Conservation (phyloP, 1,140 invertebrate species). For the Drosophila pandora region DNA sequence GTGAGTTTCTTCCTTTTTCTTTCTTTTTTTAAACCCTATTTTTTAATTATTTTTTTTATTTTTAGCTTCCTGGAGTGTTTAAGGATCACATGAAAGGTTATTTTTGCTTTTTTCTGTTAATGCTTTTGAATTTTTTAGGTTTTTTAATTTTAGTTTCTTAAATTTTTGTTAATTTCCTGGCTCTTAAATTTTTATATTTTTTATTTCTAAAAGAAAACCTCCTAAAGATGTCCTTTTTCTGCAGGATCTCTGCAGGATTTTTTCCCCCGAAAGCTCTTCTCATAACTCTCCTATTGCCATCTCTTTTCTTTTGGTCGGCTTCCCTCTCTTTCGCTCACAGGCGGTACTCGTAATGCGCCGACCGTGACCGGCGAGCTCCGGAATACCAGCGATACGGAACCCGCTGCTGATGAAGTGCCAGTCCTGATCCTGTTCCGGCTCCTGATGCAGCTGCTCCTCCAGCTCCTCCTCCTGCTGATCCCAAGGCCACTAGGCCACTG, state of each 20-base stretch:
- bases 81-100: too few relatives aligned
- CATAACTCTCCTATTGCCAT: not conserved
- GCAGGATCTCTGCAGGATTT: not conserved
- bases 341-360: conserved; percentile 76
- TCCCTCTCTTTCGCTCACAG: conserved; percentile 50
- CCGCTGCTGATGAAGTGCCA: conserved; percentile 58
- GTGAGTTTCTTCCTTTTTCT: too few relatives aligned
- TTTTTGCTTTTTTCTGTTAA: not conserved
- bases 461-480: conserved; percentile 8
- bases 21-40: too few relatives aligned
- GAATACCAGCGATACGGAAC: conserved; percentile 81
- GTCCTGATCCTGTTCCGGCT: conserved; percentile 26
- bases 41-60: too few relatives aligned
- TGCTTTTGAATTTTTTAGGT: not conserved
- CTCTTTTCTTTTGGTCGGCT: conserved; percentile 12
- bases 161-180: not conserved
- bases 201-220: too few relatives aligned
- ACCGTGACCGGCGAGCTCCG: conserved; percentile 76
- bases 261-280: not conserved
- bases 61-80: too few relatives aligned
- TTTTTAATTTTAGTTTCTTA: not conserved
- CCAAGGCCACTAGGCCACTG: conserved; percentile 5
- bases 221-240: too few relatives aligned
- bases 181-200: not conserved
- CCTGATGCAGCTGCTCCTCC: conserved; percentile 6